These are phyloP conservation scores for Arctocebus calabarensis DNA, from an alignment of 2,797 vertebrate species.

Conservation along the genomic window DNA sequence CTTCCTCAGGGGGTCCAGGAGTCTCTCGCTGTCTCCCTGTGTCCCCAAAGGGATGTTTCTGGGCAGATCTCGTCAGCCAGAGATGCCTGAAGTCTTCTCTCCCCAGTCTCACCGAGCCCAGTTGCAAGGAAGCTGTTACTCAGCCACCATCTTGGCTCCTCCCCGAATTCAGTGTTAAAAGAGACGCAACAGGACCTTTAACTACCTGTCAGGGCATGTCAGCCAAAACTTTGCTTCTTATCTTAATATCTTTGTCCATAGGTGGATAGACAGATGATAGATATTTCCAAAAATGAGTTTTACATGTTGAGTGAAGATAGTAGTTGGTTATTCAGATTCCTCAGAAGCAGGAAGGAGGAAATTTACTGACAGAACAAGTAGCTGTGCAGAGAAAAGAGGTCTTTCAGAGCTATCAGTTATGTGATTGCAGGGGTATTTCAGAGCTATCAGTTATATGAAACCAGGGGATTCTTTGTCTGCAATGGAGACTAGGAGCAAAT, in stretches of 20 bases:
- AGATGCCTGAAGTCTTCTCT: too few species aligned
- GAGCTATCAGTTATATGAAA: neutral
- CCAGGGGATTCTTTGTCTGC: neutral
- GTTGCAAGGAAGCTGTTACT: too few species aligned
- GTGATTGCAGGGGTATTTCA: neutral
- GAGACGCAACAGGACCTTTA: neutral
- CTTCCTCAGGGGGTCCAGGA: too few species aligned
- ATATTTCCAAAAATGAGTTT: neutral
- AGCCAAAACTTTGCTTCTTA: neutral
- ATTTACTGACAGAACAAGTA: neutral
- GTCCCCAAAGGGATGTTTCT: too few species aligned
- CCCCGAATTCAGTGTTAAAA: constrained; percentile 33
- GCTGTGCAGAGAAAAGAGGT: neutral
- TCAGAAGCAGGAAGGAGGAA: neutral
- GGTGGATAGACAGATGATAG: neutral
- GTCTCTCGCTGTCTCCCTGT: too few species aligned
- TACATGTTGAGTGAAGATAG: neutral
- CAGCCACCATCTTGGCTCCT: too few species aligned
- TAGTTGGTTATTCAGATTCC: neutral
- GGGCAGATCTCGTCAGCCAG: too few species aligned
- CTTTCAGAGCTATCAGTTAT: too few species aligned
- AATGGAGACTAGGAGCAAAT: neutral
- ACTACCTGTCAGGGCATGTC: neutral
- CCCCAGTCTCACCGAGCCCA: too few species aligned
- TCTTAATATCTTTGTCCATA: neutral